Conservation (phyloP, 1,140 invertebrate species). For the Saccostrea cuccullata region DNA sequence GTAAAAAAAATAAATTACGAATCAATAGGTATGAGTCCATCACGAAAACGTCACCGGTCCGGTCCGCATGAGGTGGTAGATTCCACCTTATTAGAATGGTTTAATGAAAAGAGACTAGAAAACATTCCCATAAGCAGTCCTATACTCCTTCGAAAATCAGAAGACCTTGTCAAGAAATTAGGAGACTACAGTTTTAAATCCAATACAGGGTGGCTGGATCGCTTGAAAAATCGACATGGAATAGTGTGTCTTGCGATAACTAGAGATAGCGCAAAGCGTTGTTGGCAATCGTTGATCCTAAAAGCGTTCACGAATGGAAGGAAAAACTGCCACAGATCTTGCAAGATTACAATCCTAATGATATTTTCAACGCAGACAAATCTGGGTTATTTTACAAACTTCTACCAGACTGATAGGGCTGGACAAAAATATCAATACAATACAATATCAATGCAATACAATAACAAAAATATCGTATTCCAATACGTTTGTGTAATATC, state of each 20-base stretch:
- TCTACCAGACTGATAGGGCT: conserved; percentile 40
- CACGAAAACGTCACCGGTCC: not conserved
- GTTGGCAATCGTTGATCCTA: not conserved
- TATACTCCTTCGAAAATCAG: not conserved
- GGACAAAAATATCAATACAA: too few species aligned
- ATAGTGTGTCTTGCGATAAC: conserved; percentile 37
- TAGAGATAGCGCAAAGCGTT: conserved; percentile 12
- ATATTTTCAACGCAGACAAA: conserved; percentile 57
- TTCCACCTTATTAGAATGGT: not conserved
- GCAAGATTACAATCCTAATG: not conserved
- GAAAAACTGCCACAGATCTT: not conserved
- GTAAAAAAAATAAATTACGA: not conserved
- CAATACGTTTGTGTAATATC: too few species aligned
- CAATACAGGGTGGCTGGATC: too few species aligned
- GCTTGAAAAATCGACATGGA: not conserved
- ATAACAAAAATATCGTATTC: too few species aligned
- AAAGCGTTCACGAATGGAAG: not conserved
- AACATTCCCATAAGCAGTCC: not conserved
- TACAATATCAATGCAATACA: too few species aligned
- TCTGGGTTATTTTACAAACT: not conserved
- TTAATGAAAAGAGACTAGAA: not conserved
- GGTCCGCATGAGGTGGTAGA: not conserved
- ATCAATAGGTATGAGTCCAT: not conserved
- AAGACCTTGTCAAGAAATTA: too few species aligned
- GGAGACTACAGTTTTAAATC: too few species aligned